These are phyloP conservation scores for Mythimna loreyi DNA, from an alignment of 2,888 invertebrate species.

Conservation along the genomic window DNA sequence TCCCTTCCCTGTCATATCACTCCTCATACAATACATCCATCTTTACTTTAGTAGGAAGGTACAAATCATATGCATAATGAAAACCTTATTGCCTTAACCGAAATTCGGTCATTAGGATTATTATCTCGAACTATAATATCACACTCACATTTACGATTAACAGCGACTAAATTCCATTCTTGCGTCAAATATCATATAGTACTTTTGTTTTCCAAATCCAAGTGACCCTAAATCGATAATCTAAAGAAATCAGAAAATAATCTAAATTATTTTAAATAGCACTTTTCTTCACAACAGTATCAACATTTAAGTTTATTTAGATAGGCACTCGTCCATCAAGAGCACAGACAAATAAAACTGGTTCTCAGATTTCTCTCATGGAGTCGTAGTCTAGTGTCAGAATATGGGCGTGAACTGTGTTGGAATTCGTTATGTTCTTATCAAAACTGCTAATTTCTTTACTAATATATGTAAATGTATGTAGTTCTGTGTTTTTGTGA, in stretches of 20 bases:
- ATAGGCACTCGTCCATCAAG: conserved; percentile 57
- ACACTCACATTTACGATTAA: neutral
- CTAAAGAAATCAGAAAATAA: neutral
- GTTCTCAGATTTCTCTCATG: conserved; percentile 75
- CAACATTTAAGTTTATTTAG: conserved; percentile 51
- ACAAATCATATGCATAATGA: too few relatives aligned
- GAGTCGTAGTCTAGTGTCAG: conserved; percentile 67
- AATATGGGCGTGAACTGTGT: conserved; percentile 54
- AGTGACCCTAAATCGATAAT: neutral
- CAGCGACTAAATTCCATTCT: neutral
- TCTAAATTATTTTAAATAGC: conserved; percentile 9
- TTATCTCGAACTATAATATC: neutral
- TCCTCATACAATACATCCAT: too few relatives aligned
- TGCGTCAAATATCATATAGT: neutral
- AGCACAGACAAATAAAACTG: conserved; percentile 71
- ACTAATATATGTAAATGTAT: conserved; percentile 4
- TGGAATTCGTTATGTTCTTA: conserved; percentile 38
- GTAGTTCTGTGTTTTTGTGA: neutral
- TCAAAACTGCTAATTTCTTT: conserved; percentile 13
- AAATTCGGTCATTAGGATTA: neutral
- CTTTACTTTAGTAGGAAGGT: too few relatives aligned
- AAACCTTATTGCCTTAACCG: too few relatives aligned
- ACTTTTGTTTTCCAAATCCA: neutral
- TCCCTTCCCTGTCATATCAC: too few relatives aligned
- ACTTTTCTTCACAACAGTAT: conserved; percentile 55